These are phyloP conservation scores for Hypomesus transpacificus DNA, from an alignment of 2,113 vertebrate genomes.

Conservation along the genomic window DNA sequence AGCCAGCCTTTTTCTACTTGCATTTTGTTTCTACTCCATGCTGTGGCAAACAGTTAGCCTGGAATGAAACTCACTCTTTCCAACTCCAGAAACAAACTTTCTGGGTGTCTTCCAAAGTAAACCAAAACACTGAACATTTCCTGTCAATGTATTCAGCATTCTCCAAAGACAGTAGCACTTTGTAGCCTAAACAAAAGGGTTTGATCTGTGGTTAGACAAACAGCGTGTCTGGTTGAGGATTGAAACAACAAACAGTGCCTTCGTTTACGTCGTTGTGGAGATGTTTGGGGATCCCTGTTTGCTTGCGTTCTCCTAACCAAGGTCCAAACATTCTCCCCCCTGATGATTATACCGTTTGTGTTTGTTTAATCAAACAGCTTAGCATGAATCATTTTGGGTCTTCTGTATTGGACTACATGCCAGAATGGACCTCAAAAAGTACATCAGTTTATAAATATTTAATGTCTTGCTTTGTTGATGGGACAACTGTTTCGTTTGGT, in stretches of 20 bases:
- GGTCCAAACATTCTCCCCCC: conserved; percentile 19
- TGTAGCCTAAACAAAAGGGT: conserved; percentile 37
- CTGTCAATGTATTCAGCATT: conserved; percentile 29
- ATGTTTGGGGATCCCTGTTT: conserved; percentile 42
- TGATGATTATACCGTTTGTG: conserved; percentile 12
- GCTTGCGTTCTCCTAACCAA: conserved; percentile 33
- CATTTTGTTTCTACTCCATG: neutral
- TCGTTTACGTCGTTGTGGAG: conserved; percentile 37
- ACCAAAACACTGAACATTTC: conserved; percentile 24
- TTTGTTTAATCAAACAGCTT: conserved; percentile 33
- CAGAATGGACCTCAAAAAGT: conserved; percentile 1
- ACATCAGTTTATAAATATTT: neutral
- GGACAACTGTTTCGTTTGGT: too few relatives aligned
- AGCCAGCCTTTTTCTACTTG: neutral
- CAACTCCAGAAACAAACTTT: conserved; percentile 9
- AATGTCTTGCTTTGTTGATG: too few relatives aligned
- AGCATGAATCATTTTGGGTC: conserved; percentile 21
- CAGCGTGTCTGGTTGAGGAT: conserved; percentile 39
- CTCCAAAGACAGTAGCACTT: conserved; percentile 7
- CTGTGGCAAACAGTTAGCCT: neutral
- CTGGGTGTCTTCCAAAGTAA: conserved; percentile 21
- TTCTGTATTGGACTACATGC: conserved; percentile 22
- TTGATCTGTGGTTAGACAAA: conserved; percentile 16
- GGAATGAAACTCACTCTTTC: conserved; percentile 13
- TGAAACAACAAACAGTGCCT: conserved; percentile 22